These are phyloP conservation scores for Sapayoa aenigma DNA, from an alignment of 2,113 vertebrate species.

Conservation along the genomic window DNA sequence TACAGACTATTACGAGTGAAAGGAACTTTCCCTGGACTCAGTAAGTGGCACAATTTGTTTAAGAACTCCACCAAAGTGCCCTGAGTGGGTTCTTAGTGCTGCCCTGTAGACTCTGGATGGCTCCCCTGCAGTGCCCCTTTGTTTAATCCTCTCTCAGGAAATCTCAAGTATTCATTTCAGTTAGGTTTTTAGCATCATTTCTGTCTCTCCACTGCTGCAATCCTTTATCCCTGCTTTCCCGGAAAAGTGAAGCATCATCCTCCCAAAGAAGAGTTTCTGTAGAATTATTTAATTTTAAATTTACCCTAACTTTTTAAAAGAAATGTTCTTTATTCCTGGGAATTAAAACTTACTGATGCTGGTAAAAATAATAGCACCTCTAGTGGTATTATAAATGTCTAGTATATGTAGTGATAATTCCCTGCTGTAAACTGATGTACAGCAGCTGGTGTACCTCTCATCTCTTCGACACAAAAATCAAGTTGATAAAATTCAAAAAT, in stretches of 20 bases:
- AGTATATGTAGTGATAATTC: not conserved
- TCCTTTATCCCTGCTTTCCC: not conserved
- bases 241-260: not conserved
- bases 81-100: not conserved
- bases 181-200: not conserved
- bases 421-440: not conserved
- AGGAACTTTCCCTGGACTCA: not conserved
- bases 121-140: not conserved
- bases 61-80: not conserved
- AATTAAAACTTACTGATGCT: constrained; percentile 3
- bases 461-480: constrained; percentile 3
- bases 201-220: not conserved
- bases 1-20: not conserved
- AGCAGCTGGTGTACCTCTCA: not conserved
- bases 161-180: not conserved
- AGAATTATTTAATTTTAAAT: not conserved
- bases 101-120: not conserved
- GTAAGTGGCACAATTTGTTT: constrained; percentile 22
- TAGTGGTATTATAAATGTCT: not conserved
- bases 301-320: not conserved
- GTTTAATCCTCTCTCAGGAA: not conserved
- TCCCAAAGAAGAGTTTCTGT: not conserved
- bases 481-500: not conserved
- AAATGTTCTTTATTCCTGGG: not conserved
- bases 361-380: constrained; percentile 16